Base-by-base conservation (phyloP, 2,888 invertebrate species). In the Malthinus seriepunctatus region DNA sequence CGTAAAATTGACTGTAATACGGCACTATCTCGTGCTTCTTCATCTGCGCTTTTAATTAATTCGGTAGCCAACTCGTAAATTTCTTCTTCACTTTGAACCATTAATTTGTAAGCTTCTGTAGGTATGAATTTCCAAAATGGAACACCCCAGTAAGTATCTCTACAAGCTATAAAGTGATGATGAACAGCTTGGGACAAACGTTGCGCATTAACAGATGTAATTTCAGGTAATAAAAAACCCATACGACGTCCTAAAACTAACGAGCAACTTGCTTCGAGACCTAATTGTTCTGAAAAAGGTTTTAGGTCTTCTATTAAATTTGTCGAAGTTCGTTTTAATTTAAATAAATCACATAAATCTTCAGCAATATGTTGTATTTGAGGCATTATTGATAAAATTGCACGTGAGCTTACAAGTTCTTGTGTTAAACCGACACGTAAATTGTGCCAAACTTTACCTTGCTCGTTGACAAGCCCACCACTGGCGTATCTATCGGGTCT, bases 391-490 rank as follows among this genome's bases (percentile, higher is more conserved):
- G 86, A 83, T 65, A 87, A 83, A 75, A 93, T 86, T 0, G 90
- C 90, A 67, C 85, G 84, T 0, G 89, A 88, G 65, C 90, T 92
- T 33, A 88, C 91, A 65, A 93, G 81, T 71, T 88, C 88, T 2
- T 88, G 83, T 0, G 93, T 92, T 49, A 93, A 81, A 55, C 87
- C 84, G 8, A 84, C 81, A 14, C 93, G 85, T 5, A 94, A 80
- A 63, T 85, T 84, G 62, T 87, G 84, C 93, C 93, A 94, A 61
- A 84, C 86, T 68, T 68, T 62, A 73, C 85, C 90, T 86, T 81
- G 92, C 88, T 91, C 91, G 76, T 93, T 93, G 32, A 90, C 90
- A 49, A 94, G 83, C 65, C 94, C 93, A 15, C 87, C 85, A 64
- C 89, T 91, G 32, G 90, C 87, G 76, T 93, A 94, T 74, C 90